Percentiles rank a stretch among this genome's conserved stretches.
These are phyloP conservation scores for Metalampra italica DNA, from an alignment of 2,888 invertebrate species.

Conservation along the genomic window DNA sequence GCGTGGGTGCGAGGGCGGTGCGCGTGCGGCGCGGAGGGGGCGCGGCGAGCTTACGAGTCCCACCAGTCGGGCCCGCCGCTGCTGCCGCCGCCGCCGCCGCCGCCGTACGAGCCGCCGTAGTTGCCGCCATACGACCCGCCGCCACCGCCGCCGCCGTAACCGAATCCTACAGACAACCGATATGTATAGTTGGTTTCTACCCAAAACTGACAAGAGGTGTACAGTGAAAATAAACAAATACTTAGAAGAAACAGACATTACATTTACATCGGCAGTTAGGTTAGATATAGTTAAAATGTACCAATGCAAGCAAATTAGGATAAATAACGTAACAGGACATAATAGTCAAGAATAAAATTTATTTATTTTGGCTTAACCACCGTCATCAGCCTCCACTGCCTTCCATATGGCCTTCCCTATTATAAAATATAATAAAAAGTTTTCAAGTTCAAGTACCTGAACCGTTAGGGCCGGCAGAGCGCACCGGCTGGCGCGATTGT, in stretches of 20 bases:
- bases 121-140: slow-evolving; percentile 65
- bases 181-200: not conserved
- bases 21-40: slow-evolving; percentile 9
- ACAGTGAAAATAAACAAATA: no score
- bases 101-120: slow-evolving; percentile 69
- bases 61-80: slow-evolving; percentile 72
- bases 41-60: slow-evolving; percentile 53
- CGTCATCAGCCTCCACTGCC: no score
- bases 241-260: no score
- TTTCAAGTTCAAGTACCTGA: not conserved
- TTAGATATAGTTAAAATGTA: no score
- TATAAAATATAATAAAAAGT: no score
- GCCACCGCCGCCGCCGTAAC: slow-evolving; percentile 59
- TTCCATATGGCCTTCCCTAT: no score
- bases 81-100: slow-evolving; percentile 68
- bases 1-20: slow-evolving; percentile 1
- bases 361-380: no score
- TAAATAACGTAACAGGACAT: no score
- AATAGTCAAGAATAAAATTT: no score
- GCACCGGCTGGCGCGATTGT: slow-evolving; percentile 54
- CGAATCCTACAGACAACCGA: slow-evolving; percentile 41
- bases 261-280: no score
- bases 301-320: no score
- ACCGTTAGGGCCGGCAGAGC: slow-evolving; percentile 54
- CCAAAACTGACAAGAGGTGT: no score